Percentiles rank a stretch among this genome's conserved stretches.
Evolutionary conservation across 2,113 vertebrate species (phyloP).

Genomic region (Terrapene triunguis): DNA sequence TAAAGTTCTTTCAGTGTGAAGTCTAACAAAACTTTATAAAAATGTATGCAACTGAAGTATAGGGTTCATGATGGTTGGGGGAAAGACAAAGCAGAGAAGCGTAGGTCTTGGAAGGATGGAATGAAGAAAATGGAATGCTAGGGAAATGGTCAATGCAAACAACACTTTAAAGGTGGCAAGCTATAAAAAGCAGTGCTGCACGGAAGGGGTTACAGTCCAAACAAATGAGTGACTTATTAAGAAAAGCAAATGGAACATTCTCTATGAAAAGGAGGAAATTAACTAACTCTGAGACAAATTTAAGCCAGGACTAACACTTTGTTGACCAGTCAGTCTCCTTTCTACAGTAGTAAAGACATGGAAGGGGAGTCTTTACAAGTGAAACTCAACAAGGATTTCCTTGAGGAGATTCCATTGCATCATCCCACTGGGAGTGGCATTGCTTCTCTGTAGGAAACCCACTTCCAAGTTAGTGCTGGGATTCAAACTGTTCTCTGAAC

Average conservation of each 20-base stretch:
- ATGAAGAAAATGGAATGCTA: neutral
- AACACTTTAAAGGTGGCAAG: neutral
- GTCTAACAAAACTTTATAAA: neutral
- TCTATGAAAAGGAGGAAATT: neutral
- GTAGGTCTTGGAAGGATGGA: neutral
- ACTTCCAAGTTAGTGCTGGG: conserved; percentile 15
- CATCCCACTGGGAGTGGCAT: too few relatives aligned
- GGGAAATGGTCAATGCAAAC: neutral
- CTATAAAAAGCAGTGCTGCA: neutral
- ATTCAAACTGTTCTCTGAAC: conserved; percentile 12
- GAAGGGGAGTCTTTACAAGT: neutral
- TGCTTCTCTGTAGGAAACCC: neutral
- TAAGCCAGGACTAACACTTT: neutral
- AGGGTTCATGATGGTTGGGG: neutral
- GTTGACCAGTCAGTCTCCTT: neutral
- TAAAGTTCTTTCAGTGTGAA: neutral
- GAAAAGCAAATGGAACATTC: neutral
- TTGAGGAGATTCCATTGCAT: neutral
- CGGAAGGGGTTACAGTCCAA: neutral
- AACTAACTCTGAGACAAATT: neutral
- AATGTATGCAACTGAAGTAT: neutral
- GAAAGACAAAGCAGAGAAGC: neutral
- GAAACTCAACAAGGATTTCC: neutral
- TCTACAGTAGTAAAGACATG: neutral
- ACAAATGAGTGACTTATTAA: neutral